Base-by-base conservation (phyloP, 1,140 invertebrate genomes). In the Kradibia gibbosae region DNA sequence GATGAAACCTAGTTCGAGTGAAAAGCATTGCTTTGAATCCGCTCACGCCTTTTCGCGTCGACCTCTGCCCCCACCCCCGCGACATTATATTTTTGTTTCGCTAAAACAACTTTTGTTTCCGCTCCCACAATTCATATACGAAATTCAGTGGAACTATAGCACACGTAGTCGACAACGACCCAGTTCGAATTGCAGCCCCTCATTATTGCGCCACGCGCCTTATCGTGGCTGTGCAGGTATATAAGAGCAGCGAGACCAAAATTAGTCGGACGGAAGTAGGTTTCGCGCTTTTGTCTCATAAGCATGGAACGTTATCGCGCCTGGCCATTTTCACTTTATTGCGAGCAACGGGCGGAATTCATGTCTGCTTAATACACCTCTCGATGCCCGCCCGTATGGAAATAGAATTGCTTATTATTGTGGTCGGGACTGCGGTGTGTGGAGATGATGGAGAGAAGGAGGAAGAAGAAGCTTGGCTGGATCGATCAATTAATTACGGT, bases 221-320 rank as follows among this genome's bases (percentile, higher is more conserved):
- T 86, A 86, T 86, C 85, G 81, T 78, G 39, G 60, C 50, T 50
- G 80, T 55, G 78, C 83, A 82, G 78, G 55, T 73, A 57, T 31
- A 31, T 57, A 42, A 42, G 70, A n/a, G 13, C 57, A 13, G n/a
- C 39, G 17, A 22, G 36, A 5, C 25, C n/a, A 13, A 71, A 79
- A 79, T 78, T 79, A 79, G 77, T 79, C 67, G 50, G 77, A 1
- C 53, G 78, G 70, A 80, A 80, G 78, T 80, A 70, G 45, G n/a
- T 60, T 42, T 42, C 42, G 60, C 55, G 65, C 70, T 72, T 80
- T 60, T 60, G 48, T 78, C 13, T 22, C 48, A 7, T 10, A 4
- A 36, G 28, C 57, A 45, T 31, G 70, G 7, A 42, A 39, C 28
- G 25, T 77, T 77, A 76, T 60, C 73, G 36, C 55, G 7, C n/a